Conservation (phyloP, 2,113 vertebrate genomes). For the Dasyurus viverrinus region DNA sequence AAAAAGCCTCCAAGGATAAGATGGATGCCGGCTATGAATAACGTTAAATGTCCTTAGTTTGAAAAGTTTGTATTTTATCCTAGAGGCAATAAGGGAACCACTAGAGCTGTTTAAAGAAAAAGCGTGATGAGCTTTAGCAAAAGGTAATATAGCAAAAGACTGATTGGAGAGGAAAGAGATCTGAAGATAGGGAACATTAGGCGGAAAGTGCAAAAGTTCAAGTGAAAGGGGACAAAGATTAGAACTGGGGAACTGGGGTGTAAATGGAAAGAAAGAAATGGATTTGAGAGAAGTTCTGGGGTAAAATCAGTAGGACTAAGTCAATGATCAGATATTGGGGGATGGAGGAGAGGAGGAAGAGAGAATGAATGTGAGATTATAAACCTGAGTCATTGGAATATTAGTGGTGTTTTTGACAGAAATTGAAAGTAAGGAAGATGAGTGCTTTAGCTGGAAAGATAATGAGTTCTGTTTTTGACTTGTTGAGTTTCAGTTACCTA, state of each 20-base stretch:
- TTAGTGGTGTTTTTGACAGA: neutral
- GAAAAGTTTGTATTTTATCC: neutral
- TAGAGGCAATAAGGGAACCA: neutral
- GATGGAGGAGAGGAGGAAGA: neutral
- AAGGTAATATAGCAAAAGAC: neutral
- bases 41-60: neutral
- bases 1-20: no score
- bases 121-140: neutral
- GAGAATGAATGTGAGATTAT: neutral
- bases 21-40: neutral
- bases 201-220: neutral
- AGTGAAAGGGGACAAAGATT: neutral
- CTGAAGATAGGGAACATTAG: neutral
- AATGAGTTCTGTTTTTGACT: neutral
- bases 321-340: neutral
- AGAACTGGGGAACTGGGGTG: neutral
- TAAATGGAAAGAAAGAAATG: neutral
- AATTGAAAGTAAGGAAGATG: neutral
- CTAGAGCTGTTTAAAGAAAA: neutral
- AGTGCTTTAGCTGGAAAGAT: neutral
- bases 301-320: neutral
- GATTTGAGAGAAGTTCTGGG: neutral
- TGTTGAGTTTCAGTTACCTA: neutral
- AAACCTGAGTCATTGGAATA: neutral
- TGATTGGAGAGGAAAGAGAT: neutral